These are phyloP conservation scores for Bombus confusus DNA, from an alignment of 1,140 invertebrate genomes.

Conservation along the genomic window DNA sequence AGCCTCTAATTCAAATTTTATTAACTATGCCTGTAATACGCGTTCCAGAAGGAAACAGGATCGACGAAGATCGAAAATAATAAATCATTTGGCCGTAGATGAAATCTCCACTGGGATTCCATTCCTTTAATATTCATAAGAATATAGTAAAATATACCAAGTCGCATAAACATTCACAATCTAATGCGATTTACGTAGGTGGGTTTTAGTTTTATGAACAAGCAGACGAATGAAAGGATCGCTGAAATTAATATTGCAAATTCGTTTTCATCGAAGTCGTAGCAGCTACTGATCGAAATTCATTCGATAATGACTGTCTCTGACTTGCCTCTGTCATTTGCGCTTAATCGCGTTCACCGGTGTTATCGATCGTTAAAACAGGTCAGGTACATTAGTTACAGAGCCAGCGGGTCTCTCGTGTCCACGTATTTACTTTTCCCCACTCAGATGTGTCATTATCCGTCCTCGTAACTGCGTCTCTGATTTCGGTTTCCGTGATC, in stretches of 20 bases:
- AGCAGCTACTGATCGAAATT: conserved; percentile 37
- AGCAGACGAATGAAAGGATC: neutral
- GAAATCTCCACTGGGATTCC: neutral
- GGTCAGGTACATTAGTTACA: conserved; percentile 63
- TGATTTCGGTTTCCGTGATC: conserved; percentile 26
- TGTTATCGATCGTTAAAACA: conserved; percentile 60
- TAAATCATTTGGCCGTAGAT: neutral
- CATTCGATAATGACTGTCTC: conserved; percentile 50
- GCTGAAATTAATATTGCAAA: neutral
- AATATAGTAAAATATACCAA: neutral
- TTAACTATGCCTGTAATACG: neutral
- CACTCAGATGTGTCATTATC: neutral
- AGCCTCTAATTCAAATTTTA: conserved; percentile 14
- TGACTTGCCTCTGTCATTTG: conserved; percentile 53
- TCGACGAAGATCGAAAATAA: neutral
- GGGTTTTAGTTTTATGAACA: neutral
- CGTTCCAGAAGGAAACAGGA: neutral
- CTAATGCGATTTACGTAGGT: neutral
- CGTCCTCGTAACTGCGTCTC: conserved; percentile 19
- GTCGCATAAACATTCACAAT: too few relatives aligned
- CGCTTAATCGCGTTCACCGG: conserved; percentile 62
- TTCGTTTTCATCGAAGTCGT: neutral
- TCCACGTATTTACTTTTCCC: conserved; percentile 33
- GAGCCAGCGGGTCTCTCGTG: conserved; percentile 5
- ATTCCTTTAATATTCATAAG: neutral